Evolutionary conservation across 2,113 vertebrate species (phyloP).

Genomic region (Pterophyllum scalare): DNA sequence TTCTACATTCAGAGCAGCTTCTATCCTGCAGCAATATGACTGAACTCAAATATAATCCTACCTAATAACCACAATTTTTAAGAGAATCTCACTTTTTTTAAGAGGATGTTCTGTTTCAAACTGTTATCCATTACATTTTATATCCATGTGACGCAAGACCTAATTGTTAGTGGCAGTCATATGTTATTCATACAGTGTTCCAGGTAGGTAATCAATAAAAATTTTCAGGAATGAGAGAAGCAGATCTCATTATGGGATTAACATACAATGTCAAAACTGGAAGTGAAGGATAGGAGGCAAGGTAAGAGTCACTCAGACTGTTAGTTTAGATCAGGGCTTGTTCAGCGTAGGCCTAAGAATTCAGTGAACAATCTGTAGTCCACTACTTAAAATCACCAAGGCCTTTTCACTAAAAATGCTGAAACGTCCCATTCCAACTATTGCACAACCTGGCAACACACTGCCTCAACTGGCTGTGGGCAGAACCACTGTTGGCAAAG

Average conservation of each 20-base stretch:
- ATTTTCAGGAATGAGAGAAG: not conserved
- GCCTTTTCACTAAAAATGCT: constrained; percentile 27
- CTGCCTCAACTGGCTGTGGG: constrained; percentile 33
- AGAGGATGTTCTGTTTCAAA: not conserved
- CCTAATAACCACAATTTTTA: not conserved
- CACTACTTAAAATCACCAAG: not conserved
- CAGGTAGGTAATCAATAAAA: not conserved
- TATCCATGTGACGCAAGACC: not conserved
- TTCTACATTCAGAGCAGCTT: not conserved
- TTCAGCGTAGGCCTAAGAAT: constrained; percentile 9
- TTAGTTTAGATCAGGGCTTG: constrained; percentile 10
- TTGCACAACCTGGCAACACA: constrained; percentile 66
- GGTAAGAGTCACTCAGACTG: not conserved
- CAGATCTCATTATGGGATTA: not conserved
- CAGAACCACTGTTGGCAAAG: constrained; percentile 44
- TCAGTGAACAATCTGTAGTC: constrained; percentile 41
- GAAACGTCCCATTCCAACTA: constrained; percentile 58
- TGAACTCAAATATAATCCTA: not conserved
- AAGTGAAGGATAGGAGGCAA: not conserved
- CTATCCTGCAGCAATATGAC: constrained; percentile 3
- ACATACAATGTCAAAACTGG: not conserved
- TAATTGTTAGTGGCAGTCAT: not conserved
- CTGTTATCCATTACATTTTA: not conserved
- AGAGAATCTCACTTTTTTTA: accelerated
- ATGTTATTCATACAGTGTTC: not conserved